These are phyloP conservation scores for Sinocyclocheilus anshuiensis DNA, from an alignment of 2,113 vertebrate species.

Conservation along the genomic window DNA sequence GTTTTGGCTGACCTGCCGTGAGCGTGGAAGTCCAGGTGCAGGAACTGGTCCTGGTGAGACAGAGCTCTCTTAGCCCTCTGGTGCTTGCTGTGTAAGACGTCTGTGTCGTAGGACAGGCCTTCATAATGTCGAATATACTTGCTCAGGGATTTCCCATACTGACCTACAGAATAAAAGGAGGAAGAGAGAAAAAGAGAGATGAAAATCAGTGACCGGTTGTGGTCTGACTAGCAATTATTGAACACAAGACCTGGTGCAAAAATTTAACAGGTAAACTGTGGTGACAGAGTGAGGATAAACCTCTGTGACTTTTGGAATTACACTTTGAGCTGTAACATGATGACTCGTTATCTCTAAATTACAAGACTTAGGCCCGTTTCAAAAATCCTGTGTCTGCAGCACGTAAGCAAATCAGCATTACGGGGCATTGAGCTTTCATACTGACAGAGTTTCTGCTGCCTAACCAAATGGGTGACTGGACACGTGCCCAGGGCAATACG, in stretches of 20 bases:
- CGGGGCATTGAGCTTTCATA: neutral
- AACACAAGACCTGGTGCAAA: neutral
- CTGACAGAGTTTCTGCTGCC: neutral
- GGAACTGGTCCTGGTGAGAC: conserved; percentile 83
- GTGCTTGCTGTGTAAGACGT: conserved; percentile 90
- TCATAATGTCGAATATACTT: conserved; percentile 95
- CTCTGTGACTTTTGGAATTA: neutral
- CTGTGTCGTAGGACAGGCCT: conserved; percentile 89
- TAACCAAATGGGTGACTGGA: neutral
- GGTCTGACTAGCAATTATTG: neutral
- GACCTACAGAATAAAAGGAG: conserved; percentile 74
- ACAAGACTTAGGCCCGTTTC: neutral
- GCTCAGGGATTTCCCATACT: conserved; percentile 86
- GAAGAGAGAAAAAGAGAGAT: neutral
- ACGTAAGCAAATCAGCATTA: neutral
- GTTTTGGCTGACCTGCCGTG: conserved; percentile 88
- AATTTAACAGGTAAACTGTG: neutral
- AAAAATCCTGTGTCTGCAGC: neutral
- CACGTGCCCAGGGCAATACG: neutral
- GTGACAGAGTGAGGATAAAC: neutral
- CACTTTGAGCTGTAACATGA: neutral
- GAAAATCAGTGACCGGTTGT: neutral
- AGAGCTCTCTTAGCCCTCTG: conserved; percentile 95
- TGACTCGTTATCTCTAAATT: neutral
- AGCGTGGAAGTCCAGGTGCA: conserved; percentile 90